Evolutionary conservation across 2,113 vertebrate species (phyloP).

Genomic region (Struthio camelus): DNA sequence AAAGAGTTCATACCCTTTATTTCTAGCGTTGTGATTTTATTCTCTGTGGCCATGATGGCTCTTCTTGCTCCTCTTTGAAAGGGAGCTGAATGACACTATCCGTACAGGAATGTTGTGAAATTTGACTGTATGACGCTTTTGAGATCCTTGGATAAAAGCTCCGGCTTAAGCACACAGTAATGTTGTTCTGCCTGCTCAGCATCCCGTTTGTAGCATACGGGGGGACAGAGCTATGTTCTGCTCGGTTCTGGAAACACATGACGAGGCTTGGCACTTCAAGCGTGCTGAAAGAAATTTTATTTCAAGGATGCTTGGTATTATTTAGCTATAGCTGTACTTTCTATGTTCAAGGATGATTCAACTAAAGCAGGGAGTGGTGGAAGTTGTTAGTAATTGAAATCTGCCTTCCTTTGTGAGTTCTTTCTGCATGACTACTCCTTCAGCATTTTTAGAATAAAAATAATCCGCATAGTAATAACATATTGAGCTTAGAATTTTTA

Average conservation of each 20-base stretch:
- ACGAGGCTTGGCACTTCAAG: neutral
- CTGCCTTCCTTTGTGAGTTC: neutral
- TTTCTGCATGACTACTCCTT: neutral
- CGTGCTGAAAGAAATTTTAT: neutral
- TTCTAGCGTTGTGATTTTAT: neutral
- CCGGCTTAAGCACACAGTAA: neutral
- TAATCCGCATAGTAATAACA: neutral
- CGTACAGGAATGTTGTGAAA: neutral
- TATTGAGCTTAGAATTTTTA: neutral
- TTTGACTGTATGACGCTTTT: neutral
- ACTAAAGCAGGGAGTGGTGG: neutral
- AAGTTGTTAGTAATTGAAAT: slow-evolving; percentile 32
- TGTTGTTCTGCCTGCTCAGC: neutral
- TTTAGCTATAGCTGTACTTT: neutral
- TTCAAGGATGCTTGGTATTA: neutral
- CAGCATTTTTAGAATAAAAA: neutral
- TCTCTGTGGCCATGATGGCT: neutral
- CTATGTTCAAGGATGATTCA: neutral
- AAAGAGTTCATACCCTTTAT: neutral
- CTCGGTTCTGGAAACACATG: neutral
- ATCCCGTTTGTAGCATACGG: neutral
- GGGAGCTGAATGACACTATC: neutral
- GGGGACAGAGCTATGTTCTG: neutral
- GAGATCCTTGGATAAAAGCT: neutral
- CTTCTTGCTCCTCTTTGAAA: neutral